These are phyloP conservation scores for Anastatus disparis DNA, from an alignment of 1,140 invertebrate species.

Conservation along the genomic window DNA sequence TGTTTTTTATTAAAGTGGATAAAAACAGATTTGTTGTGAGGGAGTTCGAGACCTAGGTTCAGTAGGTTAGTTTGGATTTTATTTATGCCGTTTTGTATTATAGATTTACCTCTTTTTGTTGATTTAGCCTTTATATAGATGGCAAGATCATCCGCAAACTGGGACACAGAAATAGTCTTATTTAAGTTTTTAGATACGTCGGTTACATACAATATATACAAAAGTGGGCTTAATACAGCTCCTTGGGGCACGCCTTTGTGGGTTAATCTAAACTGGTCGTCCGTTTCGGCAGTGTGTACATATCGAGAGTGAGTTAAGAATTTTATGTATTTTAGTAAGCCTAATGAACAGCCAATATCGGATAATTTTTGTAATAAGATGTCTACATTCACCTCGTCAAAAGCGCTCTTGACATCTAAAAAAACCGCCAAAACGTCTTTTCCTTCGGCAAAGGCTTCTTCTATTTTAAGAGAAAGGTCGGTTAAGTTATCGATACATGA, in stretches of 20 bases:
- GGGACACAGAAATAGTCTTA: background rate
- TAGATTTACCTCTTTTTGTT: too few species aligned
- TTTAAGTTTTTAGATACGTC: background rate
- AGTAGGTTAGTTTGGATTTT: too few species aligned
- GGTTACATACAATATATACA: background rate
- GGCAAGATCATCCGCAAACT: slow-evolving; percentile 21
- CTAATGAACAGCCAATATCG: slow-evolving; percentile 7
- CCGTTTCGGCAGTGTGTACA: background rate
- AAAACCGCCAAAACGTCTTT: slow-evolving; percentile 15
- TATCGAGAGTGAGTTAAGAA: background rate
- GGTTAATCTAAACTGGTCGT: background rate
- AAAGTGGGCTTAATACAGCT: background rate
- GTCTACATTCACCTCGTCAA: slow-evolving; percentile 26
- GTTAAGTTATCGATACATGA: slow-evolving; percentile 9
- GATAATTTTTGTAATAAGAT: slow-evolving; percentile 32
- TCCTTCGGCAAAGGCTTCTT: background rate
- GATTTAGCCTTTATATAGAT: too few species aligned
- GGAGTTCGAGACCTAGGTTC: too few species aligned
- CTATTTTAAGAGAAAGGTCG: background rate
- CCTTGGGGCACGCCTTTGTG: slow-evolving; percentile 2
- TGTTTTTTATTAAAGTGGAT: too few species aligned
- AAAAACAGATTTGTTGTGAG: too few species aligned
- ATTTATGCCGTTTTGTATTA: too few species aligned
- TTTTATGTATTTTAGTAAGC: slow-evolving; percentile 31
- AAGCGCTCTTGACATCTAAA: slow-evolving; percentile 18